Percentiles rank a stretch among this genome's conserved stretches.
phyloP scores from a whole-genome alignment of 2,113 vertebrate species.

The Nesogale talazaci region DNA sequence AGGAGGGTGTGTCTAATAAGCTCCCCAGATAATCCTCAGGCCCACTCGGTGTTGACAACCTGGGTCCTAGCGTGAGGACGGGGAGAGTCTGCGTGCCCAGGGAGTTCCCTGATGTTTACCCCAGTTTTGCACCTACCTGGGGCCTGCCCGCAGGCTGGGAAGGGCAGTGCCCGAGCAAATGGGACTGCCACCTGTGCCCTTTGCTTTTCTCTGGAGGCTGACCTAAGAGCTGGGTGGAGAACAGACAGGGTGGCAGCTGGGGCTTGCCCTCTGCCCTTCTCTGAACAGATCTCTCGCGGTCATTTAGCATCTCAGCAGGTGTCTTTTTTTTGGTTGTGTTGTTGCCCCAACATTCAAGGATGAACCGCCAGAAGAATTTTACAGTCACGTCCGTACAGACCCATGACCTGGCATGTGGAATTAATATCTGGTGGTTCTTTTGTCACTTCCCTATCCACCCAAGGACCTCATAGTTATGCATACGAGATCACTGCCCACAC shows the following conservation, averaged over 20 bases:
- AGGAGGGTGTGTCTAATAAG: neutral
- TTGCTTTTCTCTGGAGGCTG: neutral
- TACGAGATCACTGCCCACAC: neutral
- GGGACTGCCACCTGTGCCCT: neutral
- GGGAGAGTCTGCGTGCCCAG: neutral
- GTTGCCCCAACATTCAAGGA: neutral
- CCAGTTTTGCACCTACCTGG: neutral
- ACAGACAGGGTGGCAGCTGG: neutral
- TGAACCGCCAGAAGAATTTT: conserved; percentile 22
- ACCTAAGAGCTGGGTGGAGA: neutral
- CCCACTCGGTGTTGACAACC: neutral
- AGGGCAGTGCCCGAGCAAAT: neutral
- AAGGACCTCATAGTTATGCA: neutral
- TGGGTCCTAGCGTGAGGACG: neutral
- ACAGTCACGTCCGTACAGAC: neutral
- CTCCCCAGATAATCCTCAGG: neutral
- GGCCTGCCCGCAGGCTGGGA: neutral
- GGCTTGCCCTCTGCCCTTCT: neutral
- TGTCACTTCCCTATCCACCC: neutral
- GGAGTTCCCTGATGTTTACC: neutral
- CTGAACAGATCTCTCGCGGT: neutral
- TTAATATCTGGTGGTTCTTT: neutral
- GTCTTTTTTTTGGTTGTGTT: neutral
- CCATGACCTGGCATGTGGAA: neutral
- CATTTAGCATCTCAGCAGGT: neutral